A percentile compares a stretch with the other conserved stretches of the same genome.
Evolutionary conservation across 2,888 invertebrate genomes (phyloP).

Genomic region (Ormyrus labotus): DNA sequence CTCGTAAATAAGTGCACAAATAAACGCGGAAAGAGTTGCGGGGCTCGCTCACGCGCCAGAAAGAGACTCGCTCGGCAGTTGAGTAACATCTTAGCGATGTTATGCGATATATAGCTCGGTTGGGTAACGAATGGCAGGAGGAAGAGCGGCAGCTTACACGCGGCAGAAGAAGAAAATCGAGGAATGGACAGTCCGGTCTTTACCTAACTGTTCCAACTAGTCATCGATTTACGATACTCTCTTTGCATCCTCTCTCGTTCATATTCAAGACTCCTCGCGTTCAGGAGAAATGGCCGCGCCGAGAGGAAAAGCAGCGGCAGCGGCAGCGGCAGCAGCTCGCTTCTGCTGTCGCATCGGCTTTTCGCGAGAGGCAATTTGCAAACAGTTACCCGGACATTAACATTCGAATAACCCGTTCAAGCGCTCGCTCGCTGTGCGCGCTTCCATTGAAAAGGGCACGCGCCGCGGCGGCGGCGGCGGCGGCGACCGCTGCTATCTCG

Average conservation of each 20-base stretch:
- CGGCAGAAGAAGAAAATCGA: conserved; percentile 36
- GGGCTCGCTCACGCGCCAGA: not conserved
- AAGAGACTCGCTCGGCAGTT: conserved; percentile 25
- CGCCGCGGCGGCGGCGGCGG: not conserved
- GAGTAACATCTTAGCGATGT: conserved; percentile 22
- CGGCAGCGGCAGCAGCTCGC: not conserved
- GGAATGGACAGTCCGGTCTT: conserved; percentile 30
- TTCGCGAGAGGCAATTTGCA: conserved; percentile 32
- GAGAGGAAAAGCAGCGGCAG: not conserved
- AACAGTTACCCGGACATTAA: conserved; percentile 42
- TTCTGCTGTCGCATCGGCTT: conserved; percentile 19
- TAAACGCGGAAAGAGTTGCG: conserved; percentile 14
- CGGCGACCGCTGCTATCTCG: conserved; percentile 1
- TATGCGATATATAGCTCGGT: conserved; percentile 24
- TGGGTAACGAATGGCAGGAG: conserved; percentile 42
- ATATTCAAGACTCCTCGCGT: conserved; percentile 10
- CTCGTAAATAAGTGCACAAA: conserved; percentile 38
- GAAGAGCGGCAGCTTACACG: conserved; percentile 7
- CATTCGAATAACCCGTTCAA: conserved; percentile 25
- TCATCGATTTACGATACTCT: conserved; percentile 62
- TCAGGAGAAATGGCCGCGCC: not conserved
- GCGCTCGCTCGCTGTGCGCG: not conserved
- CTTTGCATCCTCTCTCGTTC: conserved; percentile 52
- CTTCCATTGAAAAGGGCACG: conserved; percentile 1
- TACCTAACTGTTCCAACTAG: conserved; percentile 62